Evolutionary conservation across 2,888 invertebrate species (phyloP), one percentile per base, ranked within the genome.

Genomic region (Chrysolina haemoptera): DNA sequence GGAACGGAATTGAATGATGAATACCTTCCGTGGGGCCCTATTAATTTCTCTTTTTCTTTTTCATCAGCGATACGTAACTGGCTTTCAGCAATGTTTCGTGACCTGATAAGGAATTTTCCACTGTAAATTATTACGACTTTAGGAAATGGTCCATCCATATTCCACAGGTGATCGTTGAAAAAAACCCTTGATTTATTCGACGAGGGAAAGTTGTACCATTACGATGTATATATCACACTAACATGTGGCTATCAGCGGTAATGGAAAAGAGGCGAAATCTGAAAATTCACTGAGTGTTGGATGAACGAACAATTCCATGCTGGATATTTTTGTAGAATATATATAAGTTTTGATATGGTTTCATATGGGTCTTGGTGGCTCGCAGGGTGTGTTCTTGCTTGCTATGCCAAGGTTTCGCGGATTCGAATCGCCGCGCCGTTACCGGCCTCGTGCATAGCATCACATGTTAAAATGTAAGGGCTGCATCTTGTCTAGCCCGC

Each of bases 141-240:
- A 74, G 78, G 80, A 78, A 78, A 79, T 78, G 79, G 79, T 80
- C 80, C 78, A 79, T 79, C 78, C 78, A 77, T 79, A 80, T 79
- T 80, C 80, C 78, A 80, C 80, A 80, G 80, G 80, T 80, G 80
- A 79, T 77, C 75, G 74, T 74, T 67, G 70, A 63, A 71, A 78
- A 79, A 80, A 79, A 78, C 67, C 70, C 59, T 69, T 77, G 80
- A 80, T 80, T 80, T 80, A 80, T 79, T 76, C 71, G 73, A 55
- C 68, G 67, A 72, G 69, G 71, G 72, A 74, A 55, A 69, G 73
- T 73, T 78, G 80, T 77, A 79, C 79, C 79, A 80, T 80, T 80
- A 78, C 80, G 73, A 75, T 76, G 76, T 79, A 78, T 79, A 79
- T 78, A 78, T 79, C 75, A 78, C 70, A 59, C 68, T 73, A 78